Base-by-base conservation (phyloP, 2,888 invertebrate genomes). In the Philereme vetulata region DNA sequence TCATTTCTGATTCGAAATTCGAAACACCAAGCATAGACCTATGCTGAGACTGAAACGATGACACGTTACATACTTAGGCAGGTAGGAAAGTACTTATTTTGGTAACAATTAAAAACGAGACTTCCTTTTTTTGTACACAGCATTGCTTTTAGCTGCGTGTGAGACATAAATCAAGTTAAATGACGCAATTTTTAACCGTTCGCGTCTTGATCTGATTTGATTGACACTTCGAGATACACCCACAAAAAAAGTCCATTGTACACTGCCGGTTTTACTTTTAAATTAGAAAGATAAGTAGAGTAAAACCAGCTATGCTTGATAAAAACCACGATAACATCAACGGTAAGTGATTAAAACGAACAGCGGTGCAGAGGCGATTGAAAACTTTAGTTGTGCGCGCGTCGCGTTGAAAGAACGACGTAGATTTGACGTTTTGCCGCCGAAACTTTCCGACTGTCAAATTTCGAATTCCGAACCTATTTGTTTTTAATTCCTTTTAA, bases 311-410 rank as follows among this genome's bases (percentile, higher is more conserved):
- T 62, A 65, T 75, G 70, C 59, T 66, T 49, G 1, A 1, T 6
- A 10, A 47, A 56, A 10, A 32, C 1, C 32, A 44, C 66, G 62
- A 68, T 69, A 60, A 0, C 32, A 7, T 4, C 21, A 9, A 45
- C 59, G 59, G 40, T 11, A 58, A 64, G 50, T 55, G 70, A 67
- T 56, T 46, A 40, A 40, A 59, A 11, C 56, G 55, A 54, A 61
- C 45, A 45, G 21, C 33, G 21, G 44, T 51, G 46, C 46, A 71
- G 62, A 70, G 62, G 56, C 60, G 50, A 68, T 69, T 70, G 63
- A 70, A 62, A 64, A 61, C 51, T 69, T 78, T 80, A 90, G 90
- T 90, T 72, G 72, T 72, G 77, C 85, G 88, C 84, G 71, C 72
- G 76, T 72, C 68, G 85, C 80, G 83, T 71, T 59, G 49, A 33